These are phyloP conservation scores for Pantala flavescens DNA, from an alignment of 1,140 invertebrate species.

Conservation along the genomic window DNA sequence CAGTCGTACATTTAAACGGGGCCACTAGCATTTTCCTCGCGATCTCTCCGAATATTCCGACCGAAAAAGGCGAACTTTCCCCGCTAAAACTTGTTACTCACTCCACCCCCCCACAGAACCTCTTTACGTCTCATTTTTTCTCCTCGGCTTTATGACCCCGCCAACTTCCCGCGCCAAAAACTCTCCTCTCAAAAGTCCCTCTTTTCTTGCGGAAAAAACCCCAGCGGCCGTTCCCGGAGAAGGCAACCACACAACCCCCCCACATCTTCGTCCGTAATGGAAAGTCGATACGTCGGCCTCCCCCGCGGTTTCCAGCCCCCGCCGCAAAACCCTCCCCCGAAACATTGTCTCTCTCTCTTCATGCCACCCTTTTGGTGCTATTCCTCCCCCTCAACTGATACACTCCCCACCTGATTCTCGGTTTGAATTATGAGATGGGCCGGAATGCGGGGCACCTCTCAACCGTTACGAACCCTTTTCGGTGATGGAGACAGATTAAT, in stretches of 20 bases:
- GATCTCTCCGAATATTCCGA: no score
- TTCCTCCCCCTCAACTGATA: background rate
- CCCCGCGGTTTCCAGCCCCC: no score
- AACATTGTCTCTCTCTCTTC: no score
- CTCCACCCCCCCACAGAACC: background rate
- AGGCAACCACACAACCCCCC: background rate
- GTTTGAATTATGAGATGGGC: background rate
- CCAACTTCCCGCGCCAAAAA: conserved; percentile 14
- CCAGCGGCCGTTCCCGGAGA: background rate
- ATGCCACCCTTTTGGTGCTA: no score
- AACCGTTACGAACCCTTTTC: background rate
- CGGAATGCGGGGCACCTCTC: conserved; percentile 1
- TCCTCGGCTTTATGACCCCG: background rate
- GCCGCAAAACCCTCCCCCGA: no score
- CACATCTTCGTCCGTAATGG: background rate
- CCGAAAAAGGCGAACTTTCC: no score
- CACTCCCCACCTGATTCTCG: background rate
- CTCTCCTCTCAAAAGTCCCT: conserved; percentile 8
- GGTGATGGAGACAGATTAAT: conserved; percentile 5
- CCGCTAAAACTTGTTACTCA: background rate
- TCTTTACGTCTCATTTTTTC: background rate
- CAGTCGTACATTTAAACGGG: no score
- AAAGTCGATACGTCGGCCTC: background rate
- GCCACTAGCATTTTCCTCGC: no score
- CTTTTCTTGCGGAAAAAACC: background rate